Evolutionary conservation across 2,888 invertebrate species (phyloP).

Genomic region (Congeria kusceri): DNA sequence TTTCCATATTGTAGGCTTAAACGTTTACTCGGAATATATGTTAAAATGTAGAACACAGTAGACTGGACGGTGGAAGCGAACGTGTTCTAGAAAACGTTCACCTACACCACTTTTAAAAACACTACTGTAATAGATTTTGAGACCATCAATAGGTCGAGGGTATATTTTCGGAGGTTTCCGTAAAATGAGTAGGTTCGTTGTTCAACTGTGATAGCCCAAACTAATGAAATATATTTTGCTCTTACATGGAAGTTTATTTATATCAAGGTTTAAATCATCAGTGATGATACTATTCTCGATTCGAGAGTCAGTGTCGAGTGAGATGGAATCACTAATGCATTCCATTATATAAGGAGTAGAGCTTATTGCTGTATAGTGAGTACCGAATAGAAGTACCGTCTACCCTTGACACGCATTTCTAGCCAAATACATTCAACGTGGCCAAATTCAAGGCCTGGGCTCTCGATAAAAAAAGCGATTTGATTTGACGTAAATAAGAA

Average conservation of each 20-base stretch:
- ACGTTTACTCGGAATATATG: neutral
- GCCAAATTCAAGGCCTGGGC: neutral
- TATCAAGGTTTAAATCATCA: slow-evolving; percentile 6
- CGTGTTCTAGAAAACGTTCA: neutral
- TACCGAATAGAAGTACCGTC: neutral
- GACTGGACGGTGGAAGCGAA: neutral
- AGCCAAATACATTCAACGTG: slow-evolving; percentile 4
- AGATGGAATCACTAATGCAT: neutral
- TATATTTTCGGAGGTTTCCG: neutral
- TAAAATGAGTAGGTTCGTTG: slow-evolving; percentile 1
- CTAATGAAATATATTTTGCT: neutral
- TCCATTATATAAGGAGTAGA: neutral
- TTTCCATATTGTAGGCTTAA: neutral
- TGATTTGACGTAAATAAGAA: slow-evolving; percentile 8
- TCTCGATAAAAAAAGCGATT: neutral
- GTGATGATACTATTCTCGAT: neutral
- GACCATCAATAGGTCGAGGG: neutral
- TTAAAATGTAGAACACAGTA: neutral
- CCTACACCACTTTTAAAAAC: neutral
- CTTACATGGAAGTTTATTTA: neutral
- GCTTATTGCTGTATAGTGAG: neutral
- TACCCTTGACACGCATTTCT: neutral
- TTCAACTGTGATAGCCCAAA: neutral
- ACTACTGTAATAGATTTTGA: neutral
- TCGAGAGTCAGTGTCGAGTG: neutral